Base-by-base conservation (phyloP, 2,797 vertebrate genomes). In the Microctenopoma stevenorrisi region DNA sequence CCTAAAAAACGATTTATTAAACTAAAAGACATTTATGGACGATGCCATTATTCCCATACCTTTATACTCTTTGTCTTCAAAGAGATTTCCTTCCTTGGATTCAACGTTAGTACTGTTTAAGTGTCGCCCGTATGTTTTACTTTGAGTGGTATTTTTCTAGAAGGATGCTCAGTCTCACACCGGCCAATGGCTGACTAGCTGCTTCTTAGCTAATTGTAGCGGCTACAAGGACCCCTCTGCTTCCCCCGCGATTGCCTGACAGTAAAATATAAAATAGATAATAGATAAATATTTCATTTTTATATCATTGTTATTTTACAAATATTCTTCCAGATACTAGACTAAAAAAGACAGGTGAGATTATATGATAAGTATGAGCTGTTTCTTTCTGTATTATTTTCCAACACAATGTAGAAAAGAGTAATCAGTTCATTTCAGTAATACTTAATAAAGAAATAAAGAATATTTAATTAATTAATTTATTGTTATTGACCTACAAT, bases 1-100 rank as follows among this genome's bases (percentile, higher is more conserved):
- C 81, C 69, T 71, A 72, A 72, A 22, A 86, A 46, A 74, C 60
- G 58, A 68, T 71, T 80, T 79, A 30, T 37, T 37, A 16, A 64
- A 51, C n/a, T 53, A 49, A 75, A 12, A 35, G 35, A 18, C 5
- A 1, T 64, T 46, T 46, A 13, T 26, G n/a, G 12, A 4, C 2
- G 30, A 7, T 30, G 54, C 10, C 47, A 44, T 30, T 5, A 18
- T 58, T 33, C 18, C 4, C 76, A n/a, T 89, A 94, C 92, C 93
- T 93, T 94, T 91, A 90, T 82, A 89, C 89, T 91, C 89, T 92
- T 89, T 90, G 88, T 91, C 89, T 92, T 91, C 90, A 88, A 86
- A 92, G 88, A 93, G 87, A 82, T 87, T 76, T 69, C 28, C 50
- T 68, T 54, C 44, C 55, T 74, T 52, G 18, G 44, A 61, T 64